These are phyloP conservation scores for Botia kubotai DNA, from an alignment of 2,797 vertebrate genomes.

Conservation along the genomic window DNA sequence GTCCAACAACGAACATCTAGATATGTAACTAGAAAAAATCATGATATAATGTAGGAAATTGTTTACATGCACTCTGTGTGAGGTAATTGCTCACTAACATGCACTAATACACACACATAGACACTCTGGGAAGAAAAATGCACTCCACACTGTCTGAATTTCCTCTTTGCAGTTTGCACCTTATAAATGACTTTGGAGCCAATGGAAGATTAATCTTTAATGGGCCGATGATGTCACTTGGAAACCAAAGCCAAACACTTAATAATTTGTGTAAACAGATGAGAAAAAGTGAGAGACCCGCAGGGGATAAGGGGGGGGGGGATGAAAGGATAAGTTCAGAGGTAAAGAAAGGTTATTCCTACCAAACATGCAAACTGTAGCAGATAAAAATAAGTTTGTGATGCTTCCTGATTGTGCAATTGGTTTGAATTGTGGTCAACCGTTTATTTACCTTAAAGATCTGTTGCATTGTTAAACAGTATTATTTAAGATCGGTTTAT, in stretches of 20 bases:
- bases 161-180: constrained; percentile 52
- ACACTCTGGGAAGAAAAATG: constrained; percentile 2
- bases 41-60: background rate
- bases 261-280: constrained; percentile 62
- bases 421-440: background rate
- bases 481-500: constrained; percentile 1
- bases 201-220: constrained; percentile 55
- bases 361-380: background rate
- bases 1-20: background rate
- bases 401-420: background rate
- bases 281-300: constrained; percentile 59
- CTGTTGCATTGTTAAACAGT: background rate
- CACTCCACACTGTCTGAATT: constrained; percentile 27
- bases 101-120: background rate
- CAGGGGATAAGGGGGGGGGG: constrained; percentile 74
- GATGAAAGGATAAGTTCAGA: background rate
- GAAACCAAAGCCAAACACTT: constrained; percentile 50
- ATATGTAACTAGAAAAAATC: background rate
- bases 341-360: constrained; percentile 2
- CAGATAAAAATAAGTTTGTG: constrained; percentile 1
- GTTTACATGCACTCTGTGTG: constrained; percentile 25
- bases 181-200: constrained; percentile 58
- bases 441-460: background rate
- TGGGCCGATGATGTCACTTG: constrained; percentile 66
- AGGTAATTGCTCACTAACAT: constrained; percentile 21